A percentile compares a stretch with the other conserved stretches of the same genome.
Conservation (phyloP, 2,797 vertebrate species). For the Sus cebifrons region DNA sequence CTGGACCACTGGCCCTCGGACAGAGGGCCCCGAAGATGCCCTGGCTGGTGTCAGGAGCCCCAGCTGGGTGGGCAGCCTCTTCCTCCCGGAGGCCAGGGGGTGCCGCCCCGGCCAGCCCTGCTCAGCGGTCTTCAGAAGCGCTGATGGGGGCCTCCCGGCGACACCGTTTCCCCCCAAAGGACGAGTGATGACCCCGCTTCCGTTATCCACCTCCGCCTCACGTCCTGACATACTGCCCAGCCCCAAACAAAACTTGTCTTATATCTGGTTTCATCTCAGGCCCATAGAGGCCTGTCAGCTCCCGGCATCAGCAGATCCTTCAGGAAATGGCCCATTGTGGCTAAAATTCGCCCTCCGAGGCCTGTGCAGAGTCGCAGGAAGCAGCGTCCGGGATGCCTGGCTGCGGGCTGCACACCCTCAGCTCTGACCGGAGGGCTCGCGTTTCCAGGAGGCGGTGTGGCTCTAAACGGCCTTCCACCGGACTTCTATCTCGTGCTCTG, state of each 20-base stretch:
- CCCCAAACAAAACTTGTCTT: slow-evolving; percentile 83
- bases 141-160: slow-evolving; percentile 79
- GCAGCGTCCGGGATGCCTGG: not conserved
- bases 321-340: slow-evolving; percentile 88
- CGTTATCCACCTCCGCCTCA: slow-evolving; percentile 79
- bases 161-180: slow-evolving; percentile 80
- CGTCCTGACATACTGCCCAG: slow-evolving; percentile 80
- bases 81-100: not conserved
- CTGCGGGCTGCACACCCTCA: fast-evolving
- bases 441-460: not conserved
- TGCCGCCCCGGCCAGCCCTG: fast-evolving
- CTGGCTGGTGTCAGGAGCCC: not conserved
- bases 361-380: not conserved
- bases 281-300: slow-evolving; percentile 80
- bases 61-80: not conserved
- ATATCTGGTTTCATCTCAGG: slow-evolving; percentile 88
- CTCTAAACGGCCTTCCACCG: fast-evolving
- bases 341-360: slow-evolving; percentile 85
- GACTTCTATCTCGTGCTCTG: fast-evolving
- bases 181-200: not conserved
- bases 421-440: fast-evolving
- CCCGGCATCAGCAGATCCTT: slow-evolving; percentile 84
- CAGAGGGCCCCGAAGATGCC: not conserved
- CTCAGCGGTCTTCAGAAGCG: slow-evolving; percentile 71
- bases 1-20: not conserved